These are phyloP conservation scores for Ridgeia piscesae DNA, from an alignment of 1,140 invertebrate species.

Conservation along the genomic window DNA sequence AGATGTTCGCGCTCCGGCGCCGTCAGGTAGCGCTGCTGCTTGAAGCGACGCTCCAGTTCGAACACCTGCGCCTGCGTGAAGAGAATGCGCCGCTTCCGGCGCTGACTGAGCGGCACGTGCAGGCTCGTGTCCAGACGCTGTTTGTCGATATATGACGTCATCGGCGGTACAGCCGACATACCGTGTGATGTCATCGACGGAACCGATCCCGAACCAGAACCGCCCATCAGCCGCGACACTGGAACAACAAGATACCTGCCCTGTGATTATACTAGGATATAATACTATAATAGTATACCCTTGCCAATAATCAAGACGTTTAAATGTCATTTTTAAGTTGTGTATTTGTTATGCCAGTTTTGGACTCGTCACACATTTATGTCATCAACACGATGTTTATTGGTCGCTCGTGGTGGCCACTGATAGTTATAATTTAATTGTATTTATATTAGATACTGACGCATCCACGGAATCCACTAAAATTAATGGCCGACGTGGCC, in stretches of 20 bases:
- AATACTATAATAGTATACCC: too few species aligned
- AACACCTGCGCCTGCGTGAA: slow-evolving; percentile 73
- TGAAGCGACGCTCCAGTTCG: slow-evolving; percentile 90
- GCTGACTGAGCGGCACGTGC: slow-evolving; percentile 16
- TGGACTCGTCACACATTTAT: too few species aligned
- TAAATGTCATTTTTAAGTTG: too few species aligned
- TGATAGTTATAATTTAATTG: too few species aligned
- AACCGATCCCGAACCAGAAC: not conserved
- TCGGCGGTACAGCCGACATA: not conserved
- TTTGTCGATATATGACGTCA: not conserved
- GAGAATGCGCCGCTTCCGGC: slow-evolving; percentile 26
- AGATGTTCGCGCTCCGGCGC: slow-evolving; percentile 95
- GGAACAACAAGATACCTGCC: not conserved
- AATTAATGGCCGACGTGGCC: too few species aligned
- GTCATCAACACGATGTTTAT: too few species aligned
- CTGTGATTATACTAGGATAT: too few species aligned
- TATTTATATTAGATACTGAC: too few species aligned
- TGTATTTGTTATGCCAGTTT: too few species aligned
- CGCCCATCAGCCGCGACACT: slow-evolving; percentile 19
- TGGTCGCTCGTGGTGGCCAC: too few species aligned
- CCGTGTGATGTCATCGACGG: not conserved
- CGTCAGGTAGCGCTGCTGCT: slow-evolving; percentile 92
- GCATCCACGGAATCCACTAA: too few species aligned
- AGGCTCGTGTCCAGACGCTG: not conserved
- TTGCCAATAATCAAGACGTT: too few species aligned